A percentile compares a stretch with the other conserved stretches of the same genome.
Evolutionary conservation across 2,113 vertebrate genomes (phyloP).

Genomic region (Benitochromis conjunctus): DNA sequence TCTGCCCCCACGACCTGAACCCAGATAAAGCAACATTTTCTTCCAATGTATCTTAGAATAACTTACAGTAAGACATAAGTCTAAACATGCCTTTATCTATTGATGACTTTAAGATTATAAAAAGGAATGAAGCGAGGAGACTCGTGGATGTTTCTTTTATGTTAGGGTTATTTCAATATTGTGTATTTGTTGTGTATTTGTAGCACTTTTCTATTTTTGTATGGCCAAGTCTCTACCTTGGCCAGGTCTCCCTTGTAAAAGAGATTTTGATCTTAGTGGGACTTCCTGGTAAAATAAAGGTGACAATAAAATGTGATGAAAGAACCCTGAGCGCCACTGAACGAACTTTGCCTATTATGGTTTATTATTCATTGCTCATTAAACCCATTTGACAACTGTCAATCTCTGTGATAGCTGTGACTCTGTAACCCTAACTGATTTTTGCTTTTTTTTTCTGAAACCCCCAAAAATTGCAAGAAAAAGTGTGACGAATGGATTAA

Average conservation of each 20-base stretch:
- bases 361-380: background rate
- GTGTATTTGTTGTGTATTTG: background rate
- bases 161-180: accelerated
- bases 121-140: background rate
- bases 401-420: background rate
- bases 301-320: background rate
- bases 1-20: accelerated
- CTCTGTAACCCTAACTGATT: background rate
- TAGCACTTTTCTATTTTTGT: background rate
- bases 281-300: background rate
- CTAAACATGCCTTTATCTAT: accelerated
- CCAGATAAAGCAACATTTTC: background rate
- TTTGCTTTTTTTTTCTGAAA: background rate
- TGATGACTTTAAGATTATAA: background rate
- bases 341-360: background rate
- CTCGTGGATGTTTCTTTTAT: background rate
- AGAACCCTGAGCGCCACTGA: background rate
- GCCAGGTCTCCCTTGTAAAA: background rate
- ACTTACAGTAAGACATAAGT: background rate
- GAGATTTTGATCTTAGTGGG: background rate
- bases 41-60: background rate
- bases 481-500: accelerated
- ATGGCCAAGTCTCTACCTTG: too few relatives aligned
- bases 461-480: background rate
- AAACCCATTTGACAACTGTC: background rate